Evolutionary conservation across 92 coral and sea anemone species (phyloP), one percentile per base, ranked within the genome.

Genomic region (Chrysogorgia sp.): DNA sequence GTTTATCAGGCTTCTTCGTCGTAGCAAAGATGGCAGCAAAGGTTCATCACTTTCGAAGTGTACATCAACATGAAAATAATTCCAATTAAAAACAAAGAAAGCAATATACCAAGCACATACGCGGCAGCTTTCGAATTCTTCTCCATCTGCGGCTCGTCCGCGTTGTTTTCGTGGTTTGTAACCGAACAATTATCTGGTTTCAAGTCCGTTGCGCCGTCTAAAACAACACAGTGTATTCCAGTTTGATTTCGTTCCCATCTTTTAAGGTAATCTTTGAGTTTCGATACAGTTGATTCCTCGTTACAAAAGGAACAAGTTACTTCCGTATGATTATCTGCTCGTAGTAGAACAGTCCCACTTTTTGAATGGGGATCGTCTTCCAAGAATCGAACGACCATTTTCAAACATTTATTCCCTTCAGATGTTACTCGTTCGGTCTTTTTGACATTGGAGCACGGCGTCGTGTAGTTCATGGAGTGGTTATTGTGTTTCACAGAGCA

Each of bases 1-100:
- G 7, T 7, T 15, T 47, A 47, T 69, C 29, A 47, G 10, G 15
- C 21, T 24, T 53, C 65, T 2, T 72, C 79, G 30, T 35, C 64
- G 23, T 72, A 72, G 34, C 79, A 72, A 14, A 33, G 58, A 40
- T 72, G 23, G 35, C 79, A 72, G 45, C 79, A 72, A 34, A 72
- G 21, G 31, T 34, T 72, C 6, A 72, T 37, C 65, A 50, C 32
- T 49, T 33, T 53, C 14, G 28, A 14, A 1, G 79, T 72, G 65
- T 28, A 53, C 5, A 72, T 28, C 10, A 26, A 72, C 64, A 72
- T 72, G 21, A 72, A 2, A 23, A 72, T 15, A 22, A 53, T 30
- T 31, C 43, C 64, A 31, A 72, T 0, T 34, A 72, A 25, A 10
- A 47, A 43, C 25, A 72, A 55, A 9, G 52, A 26, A 24, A 72